Evolutionary conservation across 2,888 invertebrate genomes (phyloP), one percentile per base, ranked within the genome.

Genomic region (Falcaria lacertinaria): DNA sequence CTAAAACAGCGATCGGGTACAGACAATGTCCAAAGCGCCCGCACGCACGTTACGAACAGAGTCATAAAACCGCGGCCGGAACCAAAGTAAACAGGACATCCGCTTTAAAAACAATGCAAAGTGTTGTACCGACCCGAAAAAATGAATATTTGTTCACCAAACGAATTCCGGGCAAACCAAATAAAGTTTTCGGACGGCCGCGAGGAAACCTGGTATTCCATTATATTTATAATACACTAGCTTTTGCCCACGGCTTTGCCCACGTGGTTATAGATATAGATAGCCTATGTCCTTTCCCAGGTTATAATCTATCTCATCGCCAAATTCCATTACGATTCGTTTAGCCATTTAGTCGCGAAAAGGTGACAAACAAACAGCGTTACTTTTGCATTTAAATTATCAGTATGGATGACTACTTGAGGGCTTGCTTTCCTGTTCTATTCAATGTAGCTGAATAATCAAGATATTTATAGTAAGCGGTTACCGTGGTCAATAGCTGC

Each of bases 61-160:
- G 49, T 57, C 57, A 50, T 52, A 60, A 62, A 73, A 64, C 68
- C 70, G 58, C 64, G 61, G 41, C 56, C 60, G 60, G 54, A 58
- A 70, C 68, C 66, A 74, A 71, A 71, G 69, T 70, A 71, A 69
- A 72, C 77, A 75, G 77, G 76, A 77, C 68, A 69, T 77, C 73
- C 78, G 79, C 59, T 75, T 68, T 61, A 60, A 70, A 78, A 78
- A 78, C 78, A 79, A 77, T 78, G 77, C 69, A 65, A 69, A 71
- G 68, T 69, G 66, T 57, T 48, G 57, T 55, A 63, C 60, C 60
- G 60, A 56, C 47, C 40, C 39, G 38, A 58, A 57, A 74, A 76
- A 74, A 73, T 69, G 67, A 67, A 72, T 73, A 75, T 75, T 74
- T 70, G 68, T 68, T 68, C 60, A 51, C 60, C 68, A 73, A 73